Evolutionary conservation across 2,797 vertebrate species (phyloP), one percentile per base, ranked within the genome.

Genomic region (Triplophysa yarkandensis): DNA sequence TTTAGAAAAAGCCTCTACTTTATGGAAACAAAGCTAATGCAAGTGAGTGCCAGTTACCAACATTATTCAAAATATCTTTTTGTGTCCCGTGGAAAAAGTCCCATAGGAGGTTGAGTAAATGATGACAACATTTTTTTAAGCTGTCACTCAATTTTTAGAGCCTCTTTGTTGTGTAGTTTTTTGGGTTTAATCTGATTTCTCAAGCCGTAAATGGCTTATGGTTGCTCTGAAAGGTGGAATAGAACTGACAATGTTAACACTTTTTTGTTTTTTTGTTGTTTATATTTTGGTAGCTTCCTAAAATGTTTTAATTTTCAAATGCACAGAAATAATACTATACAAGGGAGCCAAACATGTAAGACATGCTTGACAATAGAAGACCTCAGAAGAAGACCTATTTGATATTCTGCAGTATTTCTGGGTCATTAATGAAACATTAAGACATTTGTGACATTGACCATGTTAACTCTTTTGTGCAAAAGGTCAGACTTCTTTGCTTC

Each of bases 141-240:
- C n/a, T n/a, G n/a, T n/a, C n/a, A n/a, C n/a, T n/a, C n/a, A n/a
- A n/a, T n/a, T n/a, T 60, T 58, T 58, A 57, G 36, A 67, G 23
- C 34, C 27, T 60, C 28, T 43, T 46, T 14, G 25, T 67, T 50
- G 27, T 36, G 23, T 55, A 27, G 32, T 55, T 46, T 9, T 16
- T 39, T 50, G 25, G 62, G 27, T 30, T 72, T 64, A 28, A 57
- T 13, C 54, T 57, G 36, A 19, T 34, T 46, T 34, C 6, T 57
- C 73, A 73, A 65, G 62, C 68, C 76, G 72, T 27, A 73, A 61
- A 73, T 78, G 25, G 61, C 65, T 69, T 71, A 13, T 16, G 28
- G 27, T 39, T 67, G 52, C 68, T 62, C 65, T 70, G 60, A 69
- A 52, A 65, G 64, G 36, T 65, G 71, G 55, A 61, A 3, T 55